phyloP scores from a whole-genome alignment of 2,888 invertebrate species.

The Lithophane ornitopus region DNA sequence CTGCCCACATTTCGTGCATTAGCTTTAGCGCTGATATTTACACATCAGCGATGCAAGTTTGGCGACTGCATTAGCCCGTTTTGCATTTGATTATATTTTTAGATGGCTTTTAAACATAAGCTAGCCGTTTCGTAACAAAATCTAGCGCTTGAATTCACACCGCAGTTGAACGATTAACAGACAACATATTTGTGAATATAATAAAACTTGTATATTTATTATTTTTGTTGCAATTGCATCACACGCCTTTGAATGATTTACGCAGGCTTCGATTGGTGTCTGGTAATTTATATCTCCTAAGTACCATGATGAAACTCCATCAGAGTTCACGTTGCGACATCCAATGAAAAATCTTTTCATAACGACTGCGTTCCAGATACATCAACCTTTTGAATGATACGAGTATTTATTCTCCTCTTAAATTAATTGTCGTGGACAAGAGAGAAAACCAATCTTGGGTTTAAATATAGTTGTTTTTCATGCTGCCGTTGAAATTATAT shows the following conservation, averaged over 20 bases:
- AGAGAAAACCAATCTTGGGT: slow-evolving; percentile 39
- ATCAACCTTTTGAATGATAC: slow-evolving; percentile 47
- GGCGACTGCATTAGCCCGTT: slow-evolving; percentile 81
- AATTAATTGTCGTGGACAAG: slow-evolving; percentile 27
- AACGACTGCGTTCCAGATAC: slow-evolving; percentile 58
- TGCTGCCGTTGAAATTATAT: slow-evolving; percentile 15
- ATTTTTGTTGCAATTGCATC: slow-evolving; percentile 51
- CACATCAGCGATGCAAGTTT: slow-evolving; percentile 71
- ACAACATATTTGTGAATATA: slow-evolving; percentile 46
- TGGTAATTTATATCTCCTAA: slow-evolving; percentile 54
- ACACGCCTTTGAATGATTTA: slow-evolving; percentile 55
- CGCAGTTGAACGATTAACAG: slow-evolving; percentile 15
- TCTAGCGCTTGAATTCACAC: slow-evolving; percentile 59
- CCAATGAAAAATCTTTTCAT: slow-evolving; percentile 60
- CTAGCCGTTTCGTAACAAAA: slow-evolving; percentile 63
- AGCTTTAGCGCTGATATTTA: slow-evolving; percentile 77
- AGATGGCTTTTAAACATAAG: slow-evolving; percentile 67
- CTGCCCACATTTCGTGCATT: slow-evolving; percentile 80
- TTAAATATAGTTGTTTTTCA: slow-evolving; percentile 24
- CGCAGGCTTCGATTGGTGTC: slow-evolving; percentile 42
- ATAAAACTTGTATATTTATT: slow-evolving; percentile 45
- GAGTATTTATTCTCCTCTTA: slow-evolving; percentile 48
- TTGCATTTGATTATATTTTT: slow-evolving; percentile 78
- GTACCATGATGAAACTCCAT: slow-evolving; percentile 53
- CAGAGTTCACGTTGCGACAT: slow-evolving; percentile 43